These are phyloP conservation scores for Antheraea pernyi DNA, from an alignment of 1,140 invertebrate species.

Conservation along the genomic window DNA sequence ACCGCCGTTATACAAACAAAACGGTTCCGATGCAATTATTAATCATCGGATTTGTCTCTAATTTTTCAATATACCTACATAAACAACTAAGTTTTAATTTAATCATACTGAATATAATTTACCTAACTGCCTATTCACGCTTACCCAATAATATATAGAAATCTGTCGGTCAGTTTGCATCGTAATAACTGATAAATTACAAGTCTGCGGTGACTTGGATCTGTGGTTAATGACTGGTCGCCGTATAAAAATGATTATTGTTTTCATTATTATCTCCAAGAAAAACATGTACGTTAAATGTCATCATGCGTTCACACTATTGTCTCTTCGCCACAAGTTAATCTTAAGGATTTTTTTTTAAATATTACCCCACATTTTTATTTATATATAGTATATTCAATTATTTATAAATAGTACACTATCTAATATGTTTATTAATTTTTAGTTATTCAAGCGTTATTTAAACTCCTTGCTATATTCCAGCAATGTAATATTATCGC, in stretches of 20 bases:
- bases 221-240: constrained; percentile 12
- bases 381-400: too few relatives aligned
- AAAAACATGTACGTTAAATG: constrained; percentile 31
- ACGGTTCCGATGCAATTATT: neutral
- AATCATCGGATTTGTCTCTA: neutral
- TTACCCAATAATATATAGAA: constrained; percentile 1
- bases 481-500: too few relatives aligned
- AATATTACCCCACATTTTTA: too few relatives aligned
- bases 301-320: constrained; percentile 32
- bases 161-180: constrained; percentile 3
- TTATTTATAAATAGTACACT: too few relatives aligned
- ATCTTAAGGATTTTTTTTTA: neutral
- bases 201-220: constrained; percentile 22
- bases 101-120: neutral
- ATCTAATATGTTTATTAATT: too few relatives aligned
- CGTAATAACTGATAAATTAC: constrained; percentile 3
- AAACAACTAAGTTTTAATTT: neutral
- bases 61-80: neutral
- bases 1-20: neutral
- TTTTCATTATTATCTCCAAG: constrained; percentile 18
- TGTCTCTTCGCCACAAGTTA: constrained; percentile 12
- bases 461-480: too few relatives aligned
- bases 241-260: constrained; percentile 19
- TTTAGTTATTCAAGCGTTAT: too few relatives aligned
- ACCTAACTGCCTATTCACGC: neutral